Conservation (phyloP, 2,113 vertebrate species). For the Phalacrocorax carbo region DNA sequence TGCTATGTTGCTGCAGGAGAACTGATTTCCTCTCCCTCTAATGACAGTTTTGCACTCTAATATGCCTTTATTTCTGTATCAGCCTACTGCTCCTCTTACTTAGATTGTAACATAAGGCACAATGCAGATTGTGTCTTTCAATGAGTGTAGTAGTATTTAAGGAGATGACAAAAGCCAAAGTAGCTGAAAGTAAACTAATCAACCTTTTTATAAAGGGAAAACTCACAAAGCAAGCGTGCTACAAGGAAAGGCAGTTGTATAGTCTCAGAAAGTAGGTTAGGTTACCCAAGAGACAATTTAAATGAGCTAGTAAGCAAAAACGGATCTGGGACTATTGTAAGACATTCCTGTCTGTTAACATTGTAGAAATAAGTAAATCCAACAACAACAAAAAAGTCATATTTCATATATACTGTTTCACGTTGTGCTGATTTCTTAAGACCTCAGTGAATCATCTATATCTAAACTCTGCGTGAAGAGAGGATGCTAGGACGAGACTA, state of each 20-base stretch:
- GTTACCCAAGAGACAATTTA: constrained; percentile 27
- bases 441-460: neutral
- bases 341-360: neutral
- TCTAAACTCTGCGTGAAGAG: neutral
- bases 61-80: neutral
- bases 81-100: neutral
- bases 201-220: constrained; percentile 6
- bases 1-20: neutral
- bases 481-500: neutral
- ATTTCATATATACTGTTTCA: neutral
- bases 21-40: neutral
- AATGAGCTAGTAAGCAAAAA: constrained; percentile 59
- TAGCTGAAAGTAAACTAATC: constrained; percentile 6
- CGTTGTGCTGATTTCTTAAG: neutral
- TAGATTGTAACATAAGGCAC: neutral
- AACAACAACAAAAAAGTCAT: neutral
- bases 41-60: neutral
- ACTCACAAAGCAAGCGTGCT: neutral
- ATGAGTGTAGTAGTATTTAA: neutral
- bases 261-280: constrained; percentile 59
- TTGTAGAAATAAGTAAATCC: constrained; percentile 21
- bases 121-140: constrained; percentile 8
- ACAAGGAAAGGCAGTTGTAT: neutral
- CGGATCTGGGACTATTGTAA: constrained; percentile 32
- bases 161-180: neutral